phyloP scores from a whole-genome alignment of 2,888 invertebrate species.

The Globia sparganii region DNA sequence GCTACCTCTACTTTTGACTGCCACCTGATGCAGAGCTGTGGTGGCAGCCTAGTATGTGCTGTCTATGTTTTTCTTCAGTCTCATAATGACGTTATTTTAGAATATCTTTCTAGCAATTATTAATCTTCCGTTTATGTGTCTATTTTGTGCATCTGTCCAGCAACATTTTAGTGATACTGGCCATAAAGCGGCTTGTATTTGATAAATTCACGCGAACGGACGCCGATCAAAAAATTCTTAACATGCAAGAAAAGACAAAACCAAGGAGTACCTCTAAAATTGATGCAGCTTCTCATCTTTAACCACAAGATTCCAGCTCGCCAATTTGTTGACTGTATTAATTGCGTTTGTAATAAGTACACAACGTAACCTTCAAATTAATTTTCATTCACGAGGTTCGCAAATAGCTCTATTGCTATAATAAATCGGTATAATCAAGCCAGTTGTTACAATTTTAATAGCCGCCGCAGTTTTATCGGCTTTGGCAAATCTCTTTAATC shows the following conservation, averaged over 20 bases:
- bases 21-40: neutral
- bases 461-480: conserved; percentile 66
- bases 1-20: neutral
- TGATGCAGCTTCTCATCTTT: conserved; percentile 19
- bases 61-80: neutral
- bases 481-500: conserved; percentile 70
- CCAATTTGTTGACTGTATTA: conserved; percentile 40
- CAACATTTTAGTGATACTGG: conserved; percentile 18
- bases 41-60: neutral
- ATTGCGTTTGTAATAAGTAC: conserved; percentile 51
- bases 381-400: conserved; percentile 57
- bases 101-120: neutral
- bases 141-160: conserved; percentile 14
- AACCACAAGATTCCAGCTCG: conserved; percentile 21
- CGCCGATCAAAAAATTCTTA: conserved; percentile 9
- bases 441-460: conserved; percentile 52
- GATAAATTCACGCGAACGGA: neutral
- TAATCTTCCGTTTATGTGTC: conserved; percentile 4
- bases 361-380: conserved; percentile 54
- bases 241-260: conserved; percentile 33
- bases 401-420: conserved; percentile 56
- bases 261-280: conserved; percentile 22
- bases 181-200: conserved; percentile 1
- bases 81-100: neutral
- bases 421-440: conserved; percentile 45